phyloP scores from a whole-genome alignment of 2,888 invertebrate species.

The Muschampia plurimacula region DNA sequence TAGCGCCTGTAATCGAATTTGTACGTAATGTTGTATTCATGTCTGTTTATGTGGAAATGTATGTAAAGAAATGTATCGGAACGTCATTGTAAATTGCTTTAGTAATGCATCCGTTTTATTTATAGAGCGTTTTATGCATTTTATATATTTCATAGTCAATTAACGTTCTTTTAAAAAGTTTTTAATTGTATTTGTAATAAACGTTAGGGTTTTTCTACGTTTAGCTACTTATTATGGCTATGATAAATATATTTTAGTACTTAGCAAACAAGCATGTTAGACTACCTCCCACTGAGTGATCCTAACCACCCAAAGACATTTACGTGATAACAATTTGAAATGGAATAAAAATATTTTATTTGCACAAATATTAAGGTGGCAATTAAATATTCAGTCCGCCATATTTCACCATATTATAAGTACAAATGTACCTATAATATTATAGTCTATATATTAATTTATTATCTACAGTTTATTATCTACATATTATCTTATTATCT shows the following conservation, averaged over 20 bases:
- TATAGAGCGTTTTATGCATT: neutral
- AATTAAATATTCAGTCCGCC: too few relatives aligned
- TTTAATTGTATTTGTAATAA: neutral
- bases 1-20: slow-evolving; percentile 34
- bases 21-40: slow-evolving; percentile 22
- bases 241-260: neutral
- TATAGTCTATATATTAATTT: too few relatives aligned
- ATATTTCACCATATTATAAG: too few relatives aligned
- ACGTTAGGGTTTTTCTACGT: neutral
- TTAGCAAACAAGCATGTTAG: too few relatives aligned
- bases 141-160: slow-evolving; percentile 2
- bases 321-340: too few relatives aligned
- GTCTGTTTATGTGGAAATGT: slow-evolving; percentile 25
- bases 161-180: neutral
- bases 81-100: slow-evolving; percentile 20
- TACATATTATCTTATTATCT: too few relatives aligned
- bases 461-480: too few relatives aligned
- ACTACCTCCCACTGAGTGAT: too few relatives aligned
- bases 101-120: slow-evolving; percentile 28
- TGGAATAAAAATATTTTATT: too few relatives aligned
- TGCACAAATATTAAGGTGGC: too few relatives aligned
- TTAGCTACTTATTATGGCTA: neutral
- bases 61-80: slow-evolving; percentile 16
- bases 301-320: too few relatives aligned
- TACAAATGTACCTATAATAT: too few relatives aligned